A percentile compares a stretch with the other conserved stretches of the same genome.
phyloP scores from a whole-genome alignment of 2,888 invertebrate species.

The Clivina fossor region DNA sequence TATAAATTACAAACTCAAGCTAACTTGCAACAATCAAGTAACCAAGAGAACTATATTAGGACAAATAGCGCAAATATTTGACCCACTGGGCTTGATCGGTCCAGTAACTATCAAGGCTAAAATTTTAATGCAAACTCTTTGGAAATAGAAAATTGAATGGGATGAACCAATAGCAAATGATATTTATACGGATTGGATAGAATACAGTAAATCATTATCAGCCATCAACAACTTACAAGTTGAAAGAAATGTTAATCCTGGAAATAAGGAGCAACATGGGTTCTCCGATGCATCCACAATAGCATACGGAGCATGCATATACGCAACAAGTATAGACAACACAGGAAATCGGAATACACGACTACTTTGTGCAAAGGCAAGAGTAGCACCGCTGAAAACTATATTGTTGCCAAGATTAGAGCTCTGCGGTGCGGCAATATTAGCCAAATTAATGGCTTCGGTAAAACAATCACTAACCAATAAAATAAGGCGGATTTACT shows the following conservation, averaged over 20 bases:
- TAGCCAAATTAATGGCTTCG: constrained; percentile 1
- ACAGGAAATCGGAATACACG: background rate
- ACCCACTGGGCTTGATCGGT: constrained; percentile 27
- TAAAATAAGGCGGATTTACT: constrained; percentile 17
- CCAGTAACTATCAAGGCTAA: constrained; percentile 26
- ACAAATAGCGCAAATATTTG: constrained; percentile 18
- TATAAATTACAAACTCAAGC: no score
- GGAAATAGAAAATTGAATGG: constrained; percentile 30
- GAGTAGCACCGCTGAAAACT: constrained; percentile 11
- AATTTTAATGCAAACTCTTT: constrained; percentile 30
- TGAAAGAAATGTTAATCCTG: background rate
- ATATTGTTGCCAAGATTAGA: constrained; percentile 15
- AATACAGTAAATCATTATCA: constrained; percentile 9
- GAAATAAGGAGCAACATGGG: constrained; percentile 35
- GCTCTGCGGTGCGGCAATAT: constrained; percentile 7
- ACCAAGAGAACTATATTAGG: constrained; percentile 17
- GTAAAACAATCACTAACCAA: constrained; percentile 5
- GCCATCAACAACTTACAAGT: background rate
- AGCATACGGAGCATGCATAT: constrained; percentile 40
- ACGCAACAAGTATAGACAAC: constrained; percentile 8
- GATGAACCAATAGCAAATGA: constrained; percentile 30
- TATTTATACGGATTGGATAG: constrained; percentile 16
- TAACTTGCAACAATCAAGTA: no score
- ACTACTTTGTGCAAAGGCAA: constrained; percentile 11
- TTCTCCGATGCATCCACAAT: constrained; percentile 39